Evolutionary conservation across 2,888 invertebrate species (phyloP).

Genomic region (Laspeyria flexula): DNA sequence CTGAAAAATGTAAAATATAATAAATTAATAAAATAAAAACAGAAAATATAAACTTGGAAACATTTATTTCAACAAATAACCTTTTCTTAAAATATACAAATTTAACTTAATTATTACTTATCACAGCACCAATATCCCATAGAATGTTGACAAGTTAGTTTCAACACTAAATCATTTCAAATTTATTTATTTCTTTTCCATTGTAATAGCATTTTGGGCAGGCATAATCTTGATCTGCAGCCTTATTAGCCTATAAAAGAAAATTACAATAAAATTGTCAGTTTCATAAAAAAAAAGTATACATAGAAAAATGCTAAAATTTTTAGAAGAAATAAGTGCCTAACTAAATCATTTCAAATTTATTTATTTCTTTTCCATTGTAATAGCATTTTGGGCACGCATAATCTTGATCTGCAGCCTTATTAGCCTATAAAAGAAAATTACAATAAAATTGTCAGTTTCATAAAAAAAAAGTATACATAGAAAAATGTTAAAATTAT

Average conservation of each 20-base stretch:
- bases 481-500: too few relatives aligned
- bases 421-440: slow-evolving; percentile 87
- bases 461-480: too few relatives aligned
- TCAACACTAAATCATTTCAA: slow-evolving; percentile 45
- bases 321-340: too few relatives aligned
- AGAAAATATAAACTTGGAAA: too few relatives aligned
- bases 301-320: too few relatives aligned
- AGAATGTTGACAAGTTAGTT: not conserved
- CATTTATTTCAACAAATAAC: too few relatives aligned
- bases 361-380: slow-evolving; percentile 68
- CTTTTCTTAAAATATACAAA: too few relatives aligned
- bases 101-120: slow-evolving; percentile 3
- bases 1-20: too few relatives aligned
- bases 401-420: slow-evolving; percentile 88
- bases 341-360: slow-evolving; percentile 53
- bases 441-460: not conserved
- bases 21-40: too few relatives aligned
- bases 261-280: not conserved
- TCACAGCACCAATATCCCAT: slow-evolving; percentile 33
- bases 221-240: slow-evolving; percentile 88
- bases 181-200: slow-evolving; percentile 67
- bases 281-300: too few relatives aligned
- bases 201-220: slow-evolving; percentile 88
- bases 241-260: slow-evolving; percentile 87
- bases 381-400: slow-evolving; percentile 89